Evolutionary conservation across 2,888 invertebrate species (phyloP).

Genomic region (Drosophila koepferae): DNA sequence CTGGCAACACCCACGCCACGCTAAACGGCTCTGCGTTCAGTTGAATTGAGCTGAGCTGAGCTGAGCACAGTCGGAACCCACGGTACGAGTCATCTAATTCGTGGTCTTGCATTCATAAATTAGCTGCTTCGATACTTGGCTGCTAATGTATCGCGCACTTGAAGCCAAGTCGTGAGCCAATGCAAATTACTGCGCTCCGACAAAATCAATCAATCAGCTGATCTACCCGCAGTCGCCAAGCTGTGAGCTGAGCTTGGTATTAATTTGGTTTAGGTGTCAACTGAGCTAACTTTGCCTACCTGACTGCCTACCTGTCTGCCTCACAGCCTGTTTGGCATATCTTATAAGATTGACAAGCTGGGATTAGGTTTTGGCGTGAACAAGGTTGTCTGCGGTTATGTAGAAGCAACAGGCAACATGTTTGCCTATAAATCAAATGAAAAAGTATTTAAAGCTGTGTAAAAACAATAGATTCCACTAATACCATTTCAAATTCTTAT

Average conservation of each 20-base stretch:
- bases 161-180: constrained; percentile 66
- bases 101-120: constrained; percentile 77
- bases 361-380: constrained; percentile 57
- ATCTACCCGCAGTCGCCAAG: constrained; percentile 27
- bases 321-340: constrained; percentile 47
- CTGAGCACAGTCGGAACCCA: constrained; percentile 19
- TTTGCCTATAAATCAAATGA: constrained; percentile 25
- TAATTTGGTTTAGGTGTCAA: constrained; percentile 63
- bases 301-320: constrained; percentile 14
- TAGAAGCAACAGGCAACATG: constrained; percentile 31
- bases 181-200: constrained; percentile 62
- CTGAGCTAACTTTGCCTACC: constrained; percentile 43
- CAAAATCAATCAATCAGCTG: constrained; percentile 65
- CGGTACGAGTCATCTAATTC: constrained; percentile 70
- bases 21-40: constrained; percentile 1
- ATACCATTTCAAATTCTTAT: background rate
- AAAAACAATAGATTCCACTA: background rate
- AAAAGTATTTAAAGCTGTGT: background rate
- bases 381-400: constrained; percentile 53
- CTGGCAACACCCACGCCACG: constrained; percentile 62
- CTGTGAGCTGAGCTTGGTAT: constrained; percentile 41
- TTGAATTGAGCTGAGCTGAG: background rate
- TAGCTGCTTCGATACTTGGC: constrained; percentile 55
- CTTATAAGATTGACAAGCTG: constrained; percentile 69
- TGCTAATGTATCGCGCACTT: constrained; percentile 54